phyloP scores from a whole-genome alignment of 1,140 invertebrate genomes.

The Drosophila melanica region DNA sequence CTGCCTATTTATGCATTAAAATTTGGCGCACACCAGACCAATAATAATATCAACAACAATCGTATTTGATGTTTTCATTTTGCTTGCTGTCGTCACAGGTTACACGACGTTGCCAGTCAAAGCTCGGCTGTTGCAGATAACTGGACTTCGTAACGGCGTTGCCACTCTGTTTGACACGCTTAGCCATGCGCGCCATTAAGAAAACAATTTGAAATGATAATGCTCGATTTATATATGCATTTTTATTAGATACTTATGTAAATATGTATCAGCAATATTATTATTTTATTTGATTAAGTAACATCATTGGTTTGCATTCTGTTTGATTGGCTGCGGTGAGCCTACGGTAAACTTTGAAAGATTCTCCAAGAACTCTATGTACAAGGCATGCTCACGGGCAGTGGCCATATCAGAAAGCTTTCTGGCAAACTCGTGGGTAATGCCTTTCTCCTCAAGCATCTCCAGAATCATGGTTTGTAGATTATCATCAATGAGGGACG shows the following conservation, averaged over 20 bases:
- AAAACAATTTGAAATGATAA: too few species aligned
- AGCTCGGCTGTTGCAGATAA: conserved; percentile 25
- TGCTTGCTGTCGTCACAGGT: conserved; percentile 42
- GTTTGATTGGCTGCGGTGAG: conserved; percentile 12
- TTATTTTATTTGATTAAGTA: neutral
- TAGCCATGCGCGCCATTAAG: too few species aligned
- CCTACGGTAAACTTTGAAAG: conserved; percentile 35
- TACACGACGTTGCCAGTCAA: conserved; percentile 43
- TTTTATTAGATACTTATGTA: neutral
- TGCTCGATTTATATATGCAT: too few species aligned
- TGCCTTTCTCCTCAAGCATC: conserved; percentile 36
- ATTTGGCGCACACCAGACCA: conserved; percentile 31
- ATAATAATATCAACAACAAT: conserved; percentile 29
- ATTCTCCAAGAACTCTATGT: conserved; percentile 41
- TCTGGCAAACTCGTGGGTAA: conserved; percentile 36
- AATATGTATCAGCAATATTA: neutral
- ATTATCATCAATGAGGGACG: conserved; percentile 24
- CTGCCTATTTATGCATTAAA: conserved; percentile 29
- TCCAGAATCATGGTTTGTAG: conserved; percentile 21
- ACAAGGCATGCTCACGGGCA: conserved; percentile 29
- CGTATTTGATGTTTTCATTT: conserved; percentile 43
- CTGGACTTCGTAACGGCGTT: conserved; percentile 26
- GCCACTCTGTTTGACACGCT: conserved; percentile 1
- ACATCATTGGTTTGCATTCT: conserved; percentile 1
- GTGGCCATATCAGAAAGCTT: conserved; percentile 51